Evolutionary conservation across 53 echinoderm and acorn worm species (phyloP).

Genomic region (Echinometra lucunter): DNA sequence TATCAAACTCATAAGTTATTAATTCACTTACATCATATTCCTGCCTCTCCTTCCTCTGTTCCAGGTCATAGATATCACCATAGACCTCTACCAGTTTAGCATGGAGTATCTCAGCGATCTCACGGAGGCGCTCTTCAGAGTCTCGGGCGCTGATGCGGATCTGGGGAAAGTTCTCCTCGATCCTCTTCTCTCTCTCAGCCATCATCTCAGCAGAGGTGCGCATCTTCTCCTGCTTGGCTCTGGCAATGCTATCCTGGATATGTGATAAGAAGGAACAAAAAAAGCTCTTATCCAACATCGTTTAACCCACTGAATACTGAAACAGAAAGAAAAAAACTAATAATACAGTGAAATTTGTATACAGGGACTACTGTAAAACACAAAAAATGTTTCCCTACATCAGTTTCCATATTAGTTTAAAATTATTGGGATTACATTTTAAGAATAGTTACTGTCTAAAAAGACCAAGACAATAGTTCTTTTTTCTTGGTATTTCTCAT

Average conservation of each 20-base stretch:
- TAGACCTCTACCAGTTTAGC: slow-evolving; percentile 58
- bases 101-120: slow-evolving; percentile 63
- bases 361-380: too few relatives aligned
- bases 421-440: too few relatives aligned
- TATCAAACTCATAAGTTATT: background rate
- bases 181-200: slow-evolving; percentile 43
- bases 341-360: too few relatives aligned
- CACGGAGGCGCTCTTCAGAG: slow-evolving; percentile 42
- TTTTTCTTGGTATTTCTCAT: too few relatives aligned
- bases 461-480: too few relatives aligned
- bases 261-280: background rate
- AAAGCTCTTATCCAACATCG: too few relatives aligned
- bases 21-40: slow-evolving; percentile 52
- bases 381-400: too few relatives aligned
- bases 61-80: slow-evolving; percentile 55
- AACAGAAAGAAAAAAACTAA: too few relatives aligned
- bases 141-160: slow-evolving; percentile 63
- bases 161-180: slow-evolving; percentile 39
- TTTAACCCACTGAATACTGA: too few relatives aligned
- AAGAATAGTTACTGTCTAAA: too few relatives aligned
- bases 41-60: slow-evolving; percentile 62
- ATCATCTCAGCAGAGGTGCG: slow-evolving; percentile 48
- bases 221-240: slow-evolving; percentile 52
- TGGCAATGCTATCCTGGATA: slow-evolving; percentile 55
- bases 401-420: too few relatives aligned